Evolutionary conservation across 2,888 invertebrate genomes (phyloP).

Genomic region (Ectemnius lituratus): DNA sequence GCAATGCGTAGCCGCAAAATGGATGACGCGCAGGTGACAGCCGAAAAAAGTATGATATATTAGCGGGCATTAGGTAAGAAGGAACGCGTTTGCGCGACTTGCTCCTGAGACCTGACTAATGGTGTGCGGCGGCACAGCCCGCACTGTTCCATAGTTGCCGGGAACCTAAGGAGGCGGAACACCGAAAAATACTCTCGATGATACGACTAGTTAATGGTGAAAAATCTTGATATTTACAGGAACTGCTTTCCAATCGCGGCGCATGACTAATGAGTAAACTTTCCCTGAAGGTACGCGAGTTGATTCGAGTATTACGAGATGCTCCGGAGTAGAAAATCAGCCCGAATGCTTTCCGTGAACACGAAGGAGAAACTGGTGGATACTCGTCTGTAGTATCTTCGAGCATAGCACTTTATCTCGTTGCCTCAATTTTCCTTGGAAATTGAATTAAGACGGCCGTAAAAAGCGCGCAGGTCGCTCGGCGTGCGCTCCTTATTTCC

Average conservation of each 20-base stretch:
- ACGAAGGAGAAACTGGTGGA: constrained; percentile 13
- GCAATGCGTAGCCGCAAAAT: constrained; percentile 42
- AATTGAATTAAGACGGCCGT: constrained; percentile 55
- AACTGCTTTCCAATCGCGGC: neutral
- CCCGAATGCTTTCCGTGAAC: constrained; percentile 24
- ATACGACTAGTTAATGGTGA: neutral
- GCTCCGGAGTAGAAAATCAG: neutral
- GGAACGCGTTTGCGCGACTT: constrained; percentile 29
- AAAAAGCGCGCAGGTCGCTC: constrained; percentile 30
- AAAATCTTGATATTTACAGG: neutral
- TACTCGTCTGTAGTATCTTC: constrained; percentile 27
- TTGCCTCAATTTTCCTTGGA: constrained; percentile 50
- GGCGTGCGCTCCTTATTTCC: constrained; percentile 38
- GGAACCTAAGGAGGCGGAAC: neutral
- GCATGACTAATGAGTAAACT: neutral
- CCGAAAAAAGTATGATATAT: constrained; percentile 59
- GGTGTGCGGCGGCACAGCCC: constrained; percentile 31
- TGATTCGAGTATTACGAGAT: neutral
- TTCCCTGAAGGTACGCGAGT: neutral
- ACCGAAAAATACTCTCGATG: neutral
- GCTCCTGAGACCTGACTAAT: constrained; percentile 37
- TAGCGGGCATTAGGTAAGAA: constrained; percentile 48
- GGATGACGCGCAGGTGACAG: constrained; percentile 54
- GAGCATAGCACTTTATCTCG: constrained; percentile 47
- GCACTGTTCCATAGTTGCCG: neutral